These are phyloP conservation scores for Phortica okadai DNA, from an alignment of 2,888 invertebrate species.

Conservation along the genomic window DNA sequence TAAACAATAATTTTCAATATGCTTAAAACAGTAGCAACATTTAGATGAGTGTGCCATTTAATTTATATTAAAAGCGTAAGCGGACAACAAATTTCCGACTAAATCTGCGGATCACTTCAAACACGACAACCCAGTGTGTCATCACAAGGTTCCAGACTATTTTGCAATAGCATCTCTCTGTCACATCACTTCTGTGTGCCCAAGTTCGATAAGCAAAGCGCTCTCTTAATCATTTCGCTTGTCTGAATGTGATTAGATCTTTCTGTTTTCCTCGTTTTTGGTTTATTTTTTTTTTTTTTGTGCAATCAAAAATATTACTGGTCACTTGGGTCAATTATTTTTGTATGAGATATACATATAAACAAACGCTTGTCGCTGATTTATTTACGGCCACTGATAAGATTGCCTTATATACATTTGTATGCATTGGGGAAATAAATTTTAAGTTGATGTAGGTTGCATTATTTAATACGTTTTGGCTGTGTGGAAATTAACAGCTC, in stretches of 20 bases:
- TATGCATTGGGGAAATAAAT: conserved; percentile 25
- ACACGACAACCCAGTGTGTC: too few relatives aligned
- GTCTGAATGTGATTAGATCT: neutral
- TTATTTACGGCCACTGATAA: conserved; percentile 65
- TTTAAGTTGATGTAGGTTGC: conserved; percentile 65
- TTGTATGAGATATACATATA: conserved; percentile 16
- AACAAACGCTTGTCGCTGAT: conserved; percentile 53
- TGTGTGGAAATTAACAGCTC: conserved; percentile 19
- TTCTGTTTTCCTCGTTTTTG: neutral
- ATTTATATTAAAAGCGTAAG: too few relatives aligned
- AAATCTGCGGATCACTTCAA: too few relatives aligned
- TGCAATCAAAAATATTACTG: conserved; percentile 5
- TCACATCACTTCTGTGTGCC: too few relatives aligned
- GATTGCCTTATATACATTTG: conserved; percentile 52
- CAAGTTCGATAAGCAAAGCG: too few relatives aligned
- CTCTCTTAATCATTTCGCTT: neutral
- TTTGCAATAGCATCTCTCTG: too few relatives aligned
- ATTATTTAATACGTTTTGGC: conserved; percentile 25
- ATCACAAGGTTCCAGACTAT: too few relatives aligned
- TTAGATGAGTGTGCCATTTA: too few relatives aligned
- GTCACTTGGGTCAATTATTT: conserved; percentile 9
- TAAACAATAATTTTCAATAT: too few relatives aligned
- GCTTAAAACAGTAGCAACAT: too few relatives aligned
- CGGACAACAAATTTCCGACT: too few relatives aligned
- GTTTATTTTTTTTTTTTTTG: neutral